Base-by-base conservation (phyloP, 2,797 vertebrate species). In the Artibeus jamaicensis region DNA sequence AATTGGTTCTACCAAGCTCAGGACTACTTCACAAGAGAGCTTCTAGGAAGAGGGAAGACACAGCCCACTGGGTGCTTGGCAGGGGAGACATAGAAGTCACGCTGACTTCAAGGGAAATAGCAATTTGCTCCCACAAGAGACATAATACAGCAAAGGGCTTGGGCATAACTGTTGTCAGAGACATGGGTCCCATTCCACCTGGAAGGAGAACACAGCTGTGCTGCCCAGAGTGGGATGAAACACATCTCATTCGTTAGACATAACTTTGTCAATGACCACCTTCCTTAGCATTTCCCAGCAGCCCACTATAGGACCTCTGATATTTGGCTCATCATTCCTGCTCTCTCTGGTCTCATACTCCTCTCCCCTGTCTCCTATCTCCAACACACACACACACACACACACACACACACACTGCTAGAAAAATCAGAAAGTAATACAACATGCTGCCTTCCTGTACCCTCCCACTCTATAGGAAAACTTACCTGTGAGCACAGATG, bases 391-490 rank as follows among this genome's bases (percentile, higher is more conserved):
- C 9, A 73, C n/a, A 9, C 70, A 76, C 46, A 76, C 18, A 48
- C 19, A 53, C 19, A 76, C 15, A 34, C 70, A 68, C 6, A 16
- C 9, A 46, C 6, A 34, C 10, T 68, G 57, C 29, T 26, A 86
- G 82, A 73, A 95, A 89, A 87, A 92, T 48, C 10, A 14, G 39
- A 57, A 83, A 42, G 14, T 32, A 12, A 24, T 71, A 10, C 16
- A 77, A 62, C 1, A 2, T 11, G 9, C 34, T 55, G 10, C 21
- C 44, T 73, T 62, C 37, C 37, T 12, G 11, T 11, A 70, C 37
- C 24, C 42, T 86, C 70, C 15, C n/a, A 15, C 32, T 44, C 24
- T 71, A 6, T 1, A 12, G 18, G 19, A 85, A 84, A 77, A 29
- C 19, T 57, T 42, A 42, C 2, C 34, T 8, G 77, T 29, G 42